phyloP scores from a whole-genome alignment of 2,888 invertebrate genomes.

The Rambutsinella grinnellia region DNA sequence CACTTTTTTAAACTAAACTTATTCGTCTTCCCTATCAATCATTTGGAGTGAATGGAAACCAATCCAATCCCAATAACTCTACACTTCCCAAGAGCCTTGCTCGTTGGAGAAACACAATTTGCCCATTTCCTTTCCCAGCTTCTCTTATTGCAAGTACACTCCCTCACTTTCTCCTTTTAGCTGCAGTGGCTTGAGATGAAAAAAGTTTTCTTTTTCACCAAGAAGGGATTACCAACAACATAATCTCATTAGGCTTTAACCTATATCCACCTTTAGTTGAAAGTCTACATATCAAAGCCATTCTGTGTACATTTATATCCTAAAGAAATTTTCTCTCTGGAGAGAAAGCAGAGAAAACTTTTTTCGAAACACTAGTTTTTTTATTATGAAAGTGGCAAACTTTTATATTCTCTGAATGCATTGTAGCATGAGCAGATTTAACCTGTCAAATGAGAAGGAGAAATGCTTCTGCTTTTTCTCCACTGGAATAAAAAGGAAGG shows the following conservation, averaged over 20 bases:
- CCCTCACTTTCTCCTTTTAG: too few species aligned
- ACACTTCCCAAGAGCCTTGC: too few species aligned
- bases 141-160: too few species aligned
- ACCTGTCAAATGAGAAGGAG: slow-evolving; percentile 21
- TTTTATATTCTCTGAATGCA: slow-evolving; percentile 23
- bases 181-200: too few species aligned
- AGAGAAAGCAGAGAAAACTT: not conserved
- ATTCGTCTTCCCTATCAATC: not conserved
- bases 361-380: not conserved
- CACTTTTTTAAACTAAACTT: not conserved
- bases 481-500: not conserved
- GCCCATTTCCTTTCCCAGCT: not conserved
- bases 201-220: not conserved
- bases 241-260: slow-evolving; percentile 15
- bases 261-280: slow-evolving; percentile 7
- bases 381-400: not conserved
- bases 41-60: too few species aligned
- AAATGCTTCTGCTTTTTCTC: not conserved
- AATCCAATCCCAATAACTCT: not conserved
- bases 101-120: not conserved
- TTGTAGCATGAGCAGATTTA: slow-evolving; percentile 18
- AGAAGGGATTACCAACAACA: slow-evolving; percentile 15
- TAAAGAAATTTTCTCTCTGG: not conserved
- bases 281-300: too few species aligned
- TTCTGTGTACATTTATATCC: too few species aligned